Evolutionary conservation across 2,113 vertebrate species (phyloP).

Genomic region (Phalacrocorax aristotelis): DNA sequence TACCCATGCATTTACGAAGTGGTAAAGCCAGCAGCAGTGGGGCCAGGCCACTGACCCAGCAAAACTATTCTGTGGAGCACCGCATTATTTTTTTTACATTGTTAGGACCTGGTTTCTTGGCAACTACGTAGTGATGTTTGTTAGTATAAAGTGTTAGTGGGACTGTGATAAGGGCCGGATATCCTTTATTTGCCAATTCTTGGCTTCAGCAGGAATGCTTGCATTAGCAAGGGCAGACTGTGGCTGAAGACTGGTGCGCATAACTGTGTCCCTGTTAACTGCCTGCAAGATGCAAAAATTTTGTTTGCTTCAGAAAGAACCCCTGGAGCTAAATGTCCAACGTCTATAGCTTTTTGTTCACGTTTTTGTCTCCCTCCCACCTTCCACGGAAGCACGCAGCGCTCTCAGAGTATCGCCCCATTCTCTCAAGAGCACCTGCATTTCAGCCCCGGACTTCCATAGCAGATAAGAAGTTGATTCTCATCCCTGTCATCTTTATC

Average conservation of each 20-base stretch:
- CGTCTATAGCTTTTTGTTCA: not conserved
- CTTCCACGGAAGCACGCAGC: conserved; percentile 79
- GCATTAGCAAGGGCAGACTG: not conserved
- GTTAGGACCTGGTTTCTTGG: not conserved
- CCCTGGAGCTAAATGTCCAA: not conserved
- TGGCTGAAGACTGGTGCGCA: not conserved
- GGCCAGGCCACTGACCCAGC: not conserved
- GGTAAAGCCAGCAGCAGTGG: not conserved
- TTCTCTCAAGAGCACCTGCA: conserved; percentile 72
- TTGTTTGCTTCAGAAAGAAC: not conserved
- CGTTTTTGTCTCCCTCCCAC: not conserved
- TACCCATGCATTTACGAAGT: not conserved
- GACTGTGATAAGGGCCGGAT: not conserved
- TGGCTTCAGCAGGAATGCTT: not conserved
- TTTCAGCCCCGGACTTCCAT: conserved; percentile 72
- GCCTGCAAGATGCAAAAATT: not conserved
- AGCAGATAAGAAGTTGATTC: conserved; percentile 87
- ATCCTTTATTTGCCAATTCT: not conserved
- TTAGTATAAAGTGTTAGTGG: not conserved
- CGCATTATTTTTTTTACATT: fast-evolving
- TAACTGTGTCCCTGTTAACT: not conserved
- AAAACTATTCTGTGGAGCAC: not conserved
- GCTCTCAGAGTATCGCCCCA: conserved; percentile 91
- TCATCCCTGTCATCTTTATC: conserved; percentile 95
- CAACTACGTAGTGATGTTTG: not conserved